Percentiles rank a stretch among this genome's conserved stretches.
phyloP scores from a whole-genome alignment of 2,113 vertebrate species.

The Erpornis zantholeuca region DNA sequence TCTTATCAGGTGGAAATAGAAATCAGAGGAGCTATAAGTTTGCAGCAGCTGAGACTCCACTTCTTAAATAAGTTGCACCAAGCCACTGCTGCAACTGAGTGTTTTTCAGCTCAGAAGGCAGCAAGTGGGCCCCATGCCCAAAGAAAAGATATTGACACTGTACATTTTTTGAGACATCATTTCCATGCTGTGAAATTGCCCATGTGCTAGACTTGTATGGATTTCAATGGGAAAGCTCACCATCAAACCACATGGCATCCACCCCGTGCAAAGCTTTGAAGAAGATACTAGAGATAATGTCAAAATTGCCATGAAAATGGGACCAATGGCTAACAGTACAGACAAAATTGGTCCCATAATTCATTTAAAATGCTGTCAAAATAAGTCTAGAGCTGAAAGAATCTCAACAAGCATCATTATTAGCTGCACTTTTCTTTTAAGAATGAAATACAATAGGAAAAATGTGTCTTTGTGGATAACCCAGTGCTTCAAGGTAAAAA shows the following conservation, averaged over 20 bases:
- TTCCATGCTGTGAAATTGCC: slow-evolving; percentile 28
- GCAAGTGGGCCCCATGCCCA: not conserved
- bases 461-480: not conserved
- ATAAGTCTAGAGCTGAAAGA: not conserved
- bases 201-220: slow-evolving; percentile 20
- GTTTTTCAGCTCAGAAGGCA: slow-evolving; percentile 25
- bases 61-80: slow-evolving; percentile 9
- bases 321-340: not conserved
- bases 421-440: not conserved
- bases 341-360: not conserved
- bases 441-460: not conserved
- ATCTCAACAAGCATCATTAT: not conserved
- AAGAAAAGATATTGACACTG: not conserved
- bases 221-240: slow-evolving; percentile 33
- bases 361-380: not conserved
- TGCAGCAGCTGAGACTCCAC: not conserved
- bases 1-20: slow-evolving; percentile 51
- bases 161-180: slow-evolving; percentile 11
- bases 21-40: slow-evolving; percentile 11
- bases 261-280: not conserved
- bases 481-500: not conserved
- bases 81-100: not conserved
- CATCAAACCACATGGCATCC: not conserved
- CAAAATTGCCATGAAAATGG: not conserved
- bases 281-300: not conserved